Percentiles rank a stretch among this genome's conserved stretches.
Evolutionary conservation across 1,140 invertebrate genomes (phyloP).

Genomic region (Heterodera schachtii): DNA sequence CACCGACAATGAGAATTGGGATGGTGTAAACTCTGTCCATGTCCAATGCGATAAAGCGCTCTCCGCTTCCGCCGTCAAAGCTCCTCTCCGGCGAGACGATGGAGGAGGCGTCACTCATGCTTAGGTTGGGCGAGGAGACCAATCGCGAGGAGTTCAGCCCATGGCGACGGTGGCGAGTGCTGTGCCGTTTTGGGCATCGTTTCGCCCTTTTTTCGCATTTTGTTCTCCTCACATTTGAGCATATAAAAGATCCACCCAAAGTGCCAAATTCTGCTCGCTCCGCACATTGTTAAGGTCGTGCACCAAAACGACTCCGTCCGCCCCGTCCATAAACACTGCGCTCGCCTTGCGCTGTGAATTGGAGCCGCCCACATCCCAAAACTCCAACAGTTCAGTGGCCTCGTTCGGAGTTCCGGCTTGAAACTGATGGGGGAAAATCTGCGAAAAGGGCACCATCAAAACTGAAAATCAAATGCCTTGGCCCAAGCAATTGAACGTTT

Average conservation of each 20-base stretch:
- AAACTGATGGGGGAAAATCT: conserved; percentile 51
- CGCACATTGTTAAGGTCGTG: conserved; percentile 47
- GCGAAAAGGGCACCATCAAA: conserved; percentile 13
- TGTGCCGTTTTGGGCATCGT: background rate
- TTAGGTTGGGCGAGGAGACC: conserved; percentile 17
- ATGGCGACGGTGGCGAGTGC: conserved; percentile 2
- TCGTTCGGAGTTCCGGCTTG: conserved; percentile 53
- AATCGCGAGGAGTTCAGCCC: conserved; percentile 21
- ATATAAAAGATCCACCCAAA: conserved; percentile 36
- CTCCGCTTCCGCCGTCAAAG: conserved; percentile 8
- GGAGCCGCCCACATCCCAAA: conserved; percentile 52
- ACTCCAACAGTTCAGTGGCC: conserved; percentile 44
- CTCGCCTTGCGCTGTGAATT: conserved; percentile 42
- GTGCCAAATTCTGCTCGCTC: conserved; percentile 49
- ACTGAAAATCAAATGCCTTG: too few relatives aligned
- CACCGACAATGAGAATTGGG: conserved; percentile 46
- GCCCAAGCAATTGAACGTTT: background rate
- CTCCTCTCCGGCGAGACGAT: background rate
- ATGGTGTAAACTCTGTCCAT: conserved; percentile 34
- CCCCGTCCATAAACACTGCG: conserved; percentile 49
- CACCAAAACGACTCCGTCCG: conserved; percentile 46
- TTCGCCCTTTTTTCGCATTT: background rate
- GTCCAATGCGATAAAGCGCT: conserved; percentile 25
- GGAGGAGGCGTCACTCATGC: background rate
- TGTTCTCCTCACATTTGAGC: conserved; percentile 11